Evolutionary conservation across 2,888 invertebrate genomes (phyloP), one percentile per base, ranked within the genome.

Genomic region (Marasmarcha lunaedactyla): DNA sequence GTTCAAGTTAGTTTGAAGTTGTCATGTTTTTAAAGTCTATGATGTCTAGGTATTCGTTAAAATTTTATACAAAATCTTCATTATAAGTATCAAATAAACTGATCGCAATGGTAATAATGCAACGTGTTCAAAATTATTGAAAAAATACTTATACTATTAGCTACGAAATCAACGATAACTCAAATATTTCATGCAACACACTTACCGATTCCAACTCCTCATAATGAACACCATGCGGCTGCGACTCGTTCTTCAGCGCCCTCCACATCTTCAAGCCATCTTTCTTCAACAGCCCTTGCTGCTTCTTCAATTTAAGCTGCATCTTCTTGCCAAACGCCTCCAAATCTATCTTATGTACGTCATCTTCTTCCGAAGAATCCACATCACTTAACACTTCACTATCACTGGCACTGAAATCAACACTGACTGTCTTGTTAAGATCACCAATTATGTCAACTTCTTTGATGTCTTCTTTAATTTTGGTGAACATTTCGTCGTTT

Each of bases 251-350:
- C 38, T 89, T 89, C 55, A 90, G 87, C 46, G 91, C 93, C 44
- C 88, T 88, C 89, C 92, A 94, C 85, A 95, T 87, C 64, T 91
- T 91, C 63, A 95, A 69, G 41, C 92, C 90, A 38, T 89, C 88
- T 55, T 90, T 88, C 61, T 88, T 90, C 62, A 93, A 86, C 45
- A 95, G 81, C n/a, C 92, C 91, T 47, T 90, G 87, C 39, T 92
- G 93, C 45, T 88, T 90, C 61, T 87, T 89, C 57, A 95, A 70
- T 52, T 87, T 89, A 57, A 95, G 78, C 63, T 91, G 89, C 57
- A 93, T 70, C 53, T 88, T 87, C 64, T 86, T 86, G 41, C 95
- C 95, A 57, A 95, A 95, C 40, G 93, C 95, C 60, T 89, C 89
- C 56, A 95, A 77, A 51, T 90, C 88, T 38, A 94, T 87, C 65